Evolutionary conservation across 2,797 vertebrate species (phyloP), one percentile per base, ranked within the genome.

Genomic region (Rhadinocentrus ornatus): DNA sequence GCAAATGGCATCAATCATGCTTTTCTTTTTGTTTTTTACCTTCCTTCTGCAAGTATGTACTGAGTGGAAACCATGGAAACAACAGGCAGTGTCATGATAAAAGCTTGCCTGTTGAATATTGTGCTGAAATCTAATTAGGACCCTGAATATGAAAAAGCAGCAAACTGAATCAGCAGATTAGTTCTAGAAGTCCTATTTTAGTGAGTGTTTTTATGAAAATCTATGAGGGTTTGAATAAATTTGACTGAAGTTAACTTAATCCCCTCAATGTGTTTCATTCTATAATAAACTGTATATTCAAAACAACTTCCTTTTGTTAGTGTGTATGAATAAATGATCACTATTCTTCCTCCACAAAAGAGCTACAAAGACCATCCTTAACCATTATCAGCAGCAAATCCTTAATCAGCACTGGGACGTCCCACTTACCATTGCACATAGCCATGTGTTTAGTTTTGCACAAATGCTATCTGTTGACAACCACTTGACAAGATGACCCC

Each of bases 381-480:
- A 78, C 63, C 71, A 32, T 66, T 69, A 71, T 82, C 66, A 39
- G 27, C 64, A 15, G 6, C 18, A 12, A 65, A 84, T 69, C 67
- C 78, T 65, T 78, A 78, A 86, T 86, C 87, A 87, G 83, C 70
- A 88, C 89, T 87, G 86, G 90, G 29, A 27, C 71, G 61, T 89
- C 82, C 85, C 83, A 90, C 88, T 93, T 93, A 93, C 93, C 91
- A 91, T 92, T 86, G 83, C 73, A 67, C 82, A 70, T 26, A 86
- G 89, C 89, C 87, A 87, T 93, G 88, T 91, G 92, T 89, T 93
- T 91, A 77, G 88, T 78, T 92, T 91, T 83, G 83, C 84, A 83
- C 91, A 89, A 93, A 92, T 88, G 86, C 80, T 89, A 92, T 92
- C 92, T 92, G 93, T 92, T 94, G 94, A 95, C 93, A 94, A 93